Base-by-base conservation (phyloP, 2,888 invertebrate species). In the Synergus laeviventris region DNA sequence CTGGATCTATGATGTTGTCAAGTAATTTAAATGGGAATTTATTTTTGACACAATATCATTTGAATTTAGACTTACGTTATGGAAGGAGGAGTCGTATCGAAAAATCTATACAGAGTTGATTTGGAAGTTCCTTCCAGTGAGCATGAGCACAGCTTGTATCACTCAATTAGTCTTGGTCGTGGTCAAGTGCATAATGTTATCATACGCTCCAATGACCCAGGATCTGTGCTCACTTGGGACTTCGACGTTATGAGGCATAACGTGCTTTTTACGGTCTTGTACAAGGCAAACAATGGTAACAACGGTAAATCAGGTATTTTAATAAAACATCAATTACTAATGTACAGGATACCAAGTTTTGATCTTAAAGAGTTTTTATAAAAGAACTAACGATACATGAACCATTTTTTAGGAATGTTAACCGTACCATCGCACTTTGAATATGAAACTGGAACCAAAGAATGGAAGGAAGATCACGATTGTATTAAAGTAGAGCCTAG, bases 161-260 rank as follows among this genome's bases (percentile, higher is more conserved):
- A 94, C 82, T 95, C 94, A 49, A 94, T 95, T 83, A 93, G 94
- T 84, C 90, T 95, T 70, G 92, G 92, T 21, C 94, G 94, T 86
- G 94, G 94, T 84, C 93, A 96, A 92, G 93, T 94, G 36, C 95
- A 96, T 89, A 95, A 96, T 88, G 94, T 96, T 81, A 92, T 96
- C 81, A 94, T 98, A 74, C 93, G 93, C 73, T 96, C 97, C 84
- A 93, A 95, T 76, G 97, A 97, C 91, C 94, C 95, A 16, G 97
- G 97, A 84, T 95, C 96, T 90, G 97, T 98, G 78, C 93, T 98
- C 62, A 98, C 98, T 36, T 98, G 98, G 98, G 98, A 98, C 92
- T 98, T 98, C 92, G 98, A 98, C 92, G 96, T 98, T 74, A 93
- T 98, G 90, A 94, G 97, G 36, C 96, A 97, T 88, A 97, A 97